Evolutionary conservation across 2,113 vertebrate species (phyloP).

Genomic region (Coptodon rendalli): DNA sequence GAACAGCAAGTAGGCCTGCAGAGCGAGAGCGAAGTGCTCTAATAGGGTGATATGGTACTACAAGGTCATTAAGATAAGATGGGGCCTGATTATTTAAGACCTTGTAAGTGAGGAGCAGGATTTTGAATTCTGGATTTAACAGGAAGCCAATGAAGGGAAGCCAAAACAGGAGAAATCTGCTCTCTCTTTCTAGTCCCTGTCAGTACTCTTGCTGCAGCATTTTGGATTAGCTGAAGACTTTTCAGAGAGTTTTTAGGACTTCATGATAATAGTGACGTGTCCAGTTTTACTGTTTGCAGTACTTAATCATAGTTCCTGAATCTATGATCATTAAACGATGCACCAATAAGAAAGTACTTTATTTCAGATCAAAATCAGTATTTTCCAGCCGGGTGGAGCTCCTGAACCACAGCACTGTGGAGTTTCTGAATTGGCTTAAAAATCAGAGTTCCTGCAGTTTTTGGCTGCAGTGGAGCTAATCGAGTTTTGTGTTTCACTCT

Average conservation of each 20-base stretch:
- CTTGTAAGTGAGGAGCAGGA: background rate
- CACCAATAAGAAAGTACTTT: accelerated
- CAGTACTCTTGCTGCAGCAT: background rate
- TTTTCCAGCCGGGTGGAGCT: background rate
- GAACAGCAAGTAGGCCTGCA: too few relatives aligned
- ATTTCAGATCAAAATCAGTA: background rate
- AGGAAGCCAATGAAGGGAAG: background rate
- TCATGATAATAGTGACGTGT: background rate
- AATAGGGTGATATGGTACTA: background rate
- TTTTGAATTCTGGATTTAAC: background rate
- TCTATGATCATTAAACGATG: background rate
- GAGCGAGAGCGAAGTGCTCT: accelerated
- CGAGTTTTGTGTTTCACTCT: background rate
- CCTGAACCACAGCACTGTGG: background rate
- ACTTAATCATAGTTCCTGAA: background rate
- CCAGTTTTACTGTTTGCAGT: background rate
- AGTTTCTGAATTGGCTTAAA: background rate
- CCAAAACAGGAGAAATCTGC: background rate
- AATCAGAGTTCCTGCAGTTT: background rate
- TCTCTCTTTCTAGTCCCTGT: background rate
- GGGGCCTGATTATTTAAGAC: background rate
- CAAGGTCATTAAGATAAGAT: background rate
- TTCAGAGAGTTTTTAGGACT: accelerated
- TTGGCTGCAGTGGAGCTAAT: background rate
- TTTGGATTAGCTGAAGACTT: accelerated